Conservation (phyloP, 2,797 vertebrate species). For the Anguilla pacifica region DNA sequence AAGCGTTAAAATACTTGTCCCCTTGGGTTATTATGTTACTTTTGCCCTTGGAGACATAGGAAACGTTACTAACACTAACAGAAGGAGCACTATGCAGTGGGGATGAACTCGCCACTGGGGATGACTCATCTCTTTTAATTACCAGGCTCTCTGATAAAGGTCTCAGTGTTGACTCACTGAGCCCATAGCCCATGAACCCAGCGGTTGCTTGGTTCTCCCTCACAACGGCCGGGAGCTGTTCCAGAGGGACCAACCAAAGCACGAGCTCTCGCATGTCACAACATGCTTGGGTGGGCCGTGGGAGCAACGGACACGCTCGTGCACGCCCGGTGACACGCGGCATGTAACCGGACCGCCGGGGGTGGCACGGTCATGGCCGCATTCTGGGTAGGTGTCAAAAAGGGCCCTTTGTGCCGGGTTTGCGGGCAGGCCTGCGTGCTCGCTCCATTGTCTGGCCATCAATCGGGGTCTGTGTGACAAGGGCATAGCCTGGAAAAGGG, state of each 20-base stretch:
- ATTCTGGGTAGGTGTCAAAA: slow-evolving; percentile 46
- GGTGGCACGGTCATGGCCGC: slow-evolving; percentile 24
- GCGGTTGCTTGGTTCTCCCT: not conserved
- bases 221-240: not conserved
- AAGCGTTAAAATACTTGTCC: not conserved
- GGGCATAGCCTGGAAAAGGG: slow-evolving; percentile 4
- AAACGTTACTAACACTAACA: not conserved
- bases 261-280: not conserved
- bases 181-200: not conserved
- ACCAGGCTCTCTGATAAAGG: not conserved
- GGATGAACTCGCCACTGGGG: not conserved
- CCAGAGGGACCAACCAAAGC: not conserved
- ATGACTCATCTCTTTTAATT: slow-evolving; percentile 12
- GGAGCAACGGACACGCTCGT: slow-evolving; percentile 24
- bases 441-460: slow-evolving; percentile 75
- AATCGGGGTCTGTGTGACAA: slow-evolving; percentile 67
- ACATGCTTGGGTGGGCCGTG: slow-evolving; percentile 20
- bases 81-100: not conserved
- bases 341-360: slow-evolving; percentile 32
- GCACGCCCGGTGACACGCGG: slow-evolving; percentile 31
- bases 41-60: not conserved
- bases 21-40: slow-evolving; percentile 4
- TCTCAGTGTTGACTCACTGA: not conserved
- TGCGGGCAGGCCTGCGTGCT: slow-evolving; percentile 57
- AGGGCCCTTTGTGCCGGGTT: slow-evolving; percentile 63